Evolutionary conservation across 2,797 vertebrate genomes (phyloP), one percentile per base, ranked within the genome.

Genomic region (Rhinophrynus dorsalis): DNA sequence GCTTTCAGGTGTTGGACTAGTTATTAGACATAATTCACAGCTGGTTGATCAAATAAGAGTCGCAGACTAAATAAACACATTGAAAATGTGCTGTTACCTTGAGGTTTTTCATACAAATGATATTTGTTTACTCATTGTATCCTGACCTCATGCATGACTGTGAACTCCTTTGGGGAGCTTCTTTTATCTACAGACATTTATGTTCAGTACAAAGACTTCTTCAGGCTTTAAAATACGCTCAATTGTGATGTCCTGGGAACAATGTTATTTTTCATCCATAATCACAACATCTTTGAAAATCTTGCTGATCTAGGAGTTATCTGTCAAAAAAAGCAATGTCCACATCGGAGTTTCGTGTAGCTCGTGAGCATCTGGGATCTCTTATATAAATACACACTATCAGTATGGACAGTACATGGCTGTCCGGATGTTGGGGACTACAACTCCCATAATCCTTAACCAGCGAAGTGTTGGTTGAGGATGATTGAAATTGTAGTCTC

Each of bases 231-330:
- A 61, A 33, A 38, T 63, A 1, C n/a, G 10, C 40, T 50, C 8
- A 26, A 10, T 40, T 38, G 23, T 64, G 9, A 18, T 52, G 20
- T 10, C 26, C 21, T 33, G 4, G 1, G 2, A 8, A 11, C n/a
- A n/a, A n/a, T 11, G 11, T 61, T 24, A 13, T n/a, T 2, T 35
- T 48, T 47, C 40, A 48, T 37, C 32, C 29, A 37, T 62, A 15
- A 52, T 65, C 15, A 29, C 44, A 60, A 18, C 44, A 50, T 15
- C 42, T 58, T 35, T 59, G 17, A 68, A 57, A n/a, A 38, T 26
- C 17, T 17, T 42, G 40, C 29, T 2, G 13, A 37, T 8, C 30
- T 48, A 18, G 40, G 45, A n/a, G n/a, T n/a, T n/a, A n/a, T n/a
- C n/a, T n/a, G n/a, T n/a, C n/a, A n/a, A n/a, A n/a, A n/a, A n/a